Percentiles rank a stretch among this genome's conserved stretches.
These are phyloP conservation scores for Metellina segmentata DNA, from an alignment of 2,888 invertebrate genomes.

Conservation along the genomic window DNA sequence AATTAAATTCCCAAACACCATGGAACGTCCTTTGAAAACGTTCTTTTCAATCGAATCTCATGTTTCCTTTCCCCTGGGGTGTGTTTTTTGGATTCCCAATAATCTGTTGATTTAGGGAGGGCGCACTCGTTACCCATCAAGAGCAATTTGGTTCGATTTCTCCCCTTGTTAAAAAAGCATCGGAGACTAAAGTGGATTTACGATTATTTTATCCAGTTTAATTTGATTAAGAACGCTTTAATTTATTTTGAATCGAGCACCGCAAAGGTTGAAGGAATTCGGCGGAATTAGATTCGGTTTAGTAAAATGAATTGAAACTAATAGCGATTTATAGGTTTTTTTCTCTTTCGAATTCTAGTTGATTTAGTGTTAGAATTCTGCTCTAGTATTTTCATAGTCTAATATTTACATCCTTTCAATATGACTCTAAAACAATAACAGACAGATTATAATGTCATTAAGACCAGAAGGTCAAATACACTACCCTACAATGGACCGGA, in stretches of 20 bases:
- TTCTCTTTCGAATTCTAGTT: too few relatives aligned
- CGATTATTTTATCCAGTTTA: not conserved
- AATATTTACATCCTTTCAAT: too few relatives aligned
- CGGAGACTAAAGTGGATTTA: not conserved
- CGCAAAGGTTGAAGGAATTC: not conserved
- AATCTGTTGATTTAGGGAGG: not conserved
- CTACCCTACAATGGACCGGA: too few relatives aligned
- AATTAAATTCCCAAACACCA: not conserved
- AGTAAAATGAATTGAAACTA: too few relatives aligned
- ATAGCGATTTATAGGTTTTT: too few relatives aligned
- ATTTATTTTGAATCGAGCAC: not conserved
- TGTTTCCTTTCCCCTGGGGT: not conserved
- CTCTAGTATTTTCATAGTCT: too few relatives aligned
- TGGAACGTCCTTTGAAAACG: too few relatives aligned
- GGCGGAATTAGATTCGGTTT: not conserved
- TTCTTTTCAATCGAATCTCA: not conserved
- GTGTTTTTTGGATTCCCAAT: not conserved
- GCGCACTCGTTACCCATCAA: not conserved
- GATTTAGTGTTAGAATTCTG: too few relatives aligned
- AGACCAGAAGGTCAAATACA: too few relatives aligned
- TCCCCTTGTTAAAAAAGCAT: not conserved
- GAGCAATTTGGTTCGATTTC: conserved; percentile 1
- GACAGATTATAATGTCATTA: too few relatives aligned
- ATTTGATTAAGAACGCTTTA: not conserved
- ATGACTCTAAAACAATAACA: too few relatives aligned